Conservation (phyloP, 2,888 invertebrate species). For the Phlogophora meticulosa region DNA sequence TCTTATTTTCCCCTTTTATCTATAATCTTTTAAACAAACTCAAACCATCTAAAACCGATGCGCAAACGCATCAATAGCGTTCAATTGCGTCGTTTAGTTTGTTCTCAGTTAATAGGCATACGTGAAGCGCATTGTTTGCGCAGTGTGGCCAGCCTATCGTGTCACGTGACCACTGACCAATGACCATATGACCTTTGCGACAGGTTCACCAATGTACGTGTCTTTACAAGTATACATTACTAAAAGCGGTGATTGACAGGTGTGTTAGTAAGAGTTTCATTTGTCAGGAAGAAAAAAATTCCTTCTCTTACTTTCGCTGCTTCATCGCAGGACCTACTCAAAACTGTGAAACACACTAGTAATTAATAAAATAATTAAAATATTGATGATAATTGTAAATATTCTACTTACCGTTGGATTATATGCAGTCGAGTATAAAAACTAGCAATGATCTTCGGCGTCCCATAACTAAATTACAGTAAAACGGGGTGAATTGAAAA, state of each 20-base stretch:
- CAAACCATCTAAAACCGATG: conserved; percentile 10
- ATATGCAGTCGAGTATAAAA: not conserved
- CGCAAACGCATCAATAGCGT: conserved; percentile 30
- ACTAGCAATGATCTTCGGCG: not conserved
- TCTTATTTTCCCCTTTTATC: not conserved
- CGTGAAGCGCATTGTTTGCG: conserved; percentile 52
- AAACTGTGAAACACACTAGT: not conserved
- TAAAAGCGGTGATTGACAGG: not conserved
- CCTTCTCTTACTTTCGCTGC: no score
- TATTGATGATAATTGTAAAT: not conserved
- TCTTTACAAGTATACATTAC: conserved; percentile 10
- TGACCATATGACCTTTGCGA: conserved; percentile 52
- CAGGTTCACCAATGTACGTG: conserved; percentile 36
- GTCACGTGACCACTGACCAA: conserved; percentile 40
- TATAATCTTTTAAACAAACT: conserved; percentile 9
- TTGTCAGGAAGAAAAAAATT: not conserved
- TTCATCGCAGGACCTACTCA: not conserved
- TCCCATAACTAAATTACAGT: not conserved
- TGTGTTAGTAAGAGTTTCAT: not conserved
- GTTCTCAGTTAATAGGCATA: conserved; percentile 49
- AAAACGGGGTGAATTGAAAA: no score
- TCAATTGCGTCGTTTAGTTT: conserved; percentile 42
- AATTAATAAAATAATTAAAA: not conserved
- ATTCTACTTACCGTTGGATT: not conserved
- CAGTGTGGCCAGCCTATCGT: conserved; percentile 40